Percentiles rank a stretch among this genome's conserved stretches.
Evolutionary conservation across 2,888 invertebrate species (phyloP).

Genomic region (Micoletzkya japonica): DNA sequence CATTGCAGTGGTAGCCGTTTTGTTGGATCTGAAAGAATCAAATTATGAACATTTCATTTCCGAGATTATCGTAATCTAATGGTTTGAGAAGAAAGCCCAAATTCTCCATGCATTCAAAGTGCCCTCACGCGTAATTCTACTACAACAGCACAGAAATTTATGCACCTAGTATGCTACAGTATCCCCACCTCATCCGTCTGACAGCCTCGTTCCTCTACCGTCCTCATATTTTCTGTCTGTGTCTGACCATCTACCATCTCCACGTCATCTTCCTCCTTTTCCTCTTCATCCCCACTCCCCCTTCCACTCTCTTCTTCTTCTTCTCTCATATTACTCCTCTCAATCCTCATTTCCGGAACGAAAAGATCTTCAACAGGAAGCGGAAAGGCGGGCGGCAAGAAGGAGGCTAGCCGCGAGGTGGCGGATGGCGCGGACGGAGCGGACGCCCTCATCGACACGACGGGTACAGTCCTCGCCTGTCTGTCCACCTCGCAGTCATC

Average conservation of each 20-base stretch:
- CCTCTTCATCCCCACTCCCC: slow-evolving; percentile 12
- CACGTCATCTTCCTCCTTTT: background rate
- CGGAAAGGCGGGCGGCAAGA: background rate
- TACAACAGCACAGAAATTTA: background rate
- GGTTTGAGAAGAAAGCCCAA: too few relatives aligned
- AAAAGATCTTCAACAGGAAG: background rate
- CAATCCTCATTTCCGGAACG: slow-evolving; percentile 2
- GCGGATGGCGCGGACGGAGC: background rate
- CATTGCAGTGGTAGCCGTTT: too few relatives aligned
- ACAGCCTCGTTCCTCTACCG: background rate
- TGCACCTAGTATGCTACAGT: background rate
- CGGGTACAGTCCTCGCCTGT: too few relatives aligned
- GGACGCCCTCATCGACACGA: too few relatives aligned
- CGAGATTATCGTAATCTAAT: too few relatives aligned
- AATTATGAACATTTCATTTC: too few relatives aligned
- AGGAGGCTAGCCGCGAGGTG: too few relatives aligned
- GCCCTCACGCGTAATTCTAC: too few relatives aligned
- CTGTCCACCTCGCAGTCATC: too few relatives aligned
- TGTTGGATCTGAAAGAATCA: background rate
- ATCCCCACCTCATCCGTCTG: background rate
- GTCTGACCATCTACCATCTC: background rate
- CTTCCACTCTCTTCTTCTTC: background rate
- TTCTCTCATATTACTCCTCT: slow-evolving; percentile 6
- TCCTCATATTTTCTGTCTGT: background rate
- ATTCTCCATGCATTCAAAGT: background rate